Conservation (phyloP, 2,113 vertebrate species). For the Podarcis muralis region DNA sequence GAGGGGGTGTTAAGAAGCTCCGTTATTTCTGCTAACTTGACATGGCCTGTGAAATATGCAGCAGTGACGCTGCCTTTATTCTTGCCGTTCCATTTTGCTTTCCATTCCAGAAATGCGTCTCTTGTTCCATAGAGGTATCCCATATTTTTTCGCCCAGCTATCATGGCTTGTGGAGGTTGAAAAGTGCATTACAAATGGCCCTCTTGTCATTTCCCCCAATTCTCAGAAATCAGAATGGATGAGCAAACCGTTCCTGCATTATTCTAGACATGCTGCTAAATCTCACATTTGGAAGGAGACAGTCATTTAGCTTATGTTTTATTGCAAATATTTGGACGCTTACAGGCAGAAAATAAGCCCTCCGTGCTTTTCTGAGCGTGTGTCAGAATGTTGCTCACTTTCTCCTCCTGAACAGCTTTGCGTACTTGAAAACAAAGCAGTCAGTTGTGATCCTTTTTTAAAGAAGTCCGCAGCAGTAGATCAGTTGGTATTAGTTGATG, state of each 20-base stretch:
- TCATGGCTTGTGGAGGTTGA: not conserved
- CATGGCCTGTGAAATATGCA: not conserved
- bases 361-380: not conserved
- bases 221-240: not conserved
- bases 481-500: not conserved
- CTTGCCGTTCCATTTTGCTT: not conserved
- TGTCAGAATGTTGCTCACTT: conserved; percentile 15
- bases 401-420: not conserved
- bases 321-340: conserved; percentile 27
- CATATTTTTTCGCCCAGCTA: not conserved
- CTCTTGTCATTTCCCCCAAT: not conserved
- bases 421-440: conserved; percentile 19
- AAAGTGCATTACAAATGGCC: not conserved
- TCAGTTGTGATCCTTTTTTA: not conserved
- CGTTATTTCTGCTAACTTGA: not conserved
- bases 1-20: not conserved
- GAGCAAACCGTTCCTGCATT: not conserved
- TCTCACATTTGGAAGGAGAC: conserved; percentile 33
- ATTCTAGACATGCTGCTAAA: conserved; percentile 2
- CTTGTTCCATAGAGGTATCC: not conserved
- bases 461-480: not conserved
- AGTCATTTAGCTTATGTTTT: conserved; percentile 36
- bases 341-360: conserved; percentile 26
- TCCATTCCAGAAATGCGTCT: not conserved
- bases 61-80: not conserved